Evolutionary conservation across 2,797 vertebrate species (phyloP), one percentile per base, ranked within the genome.

Genomic region (Gadopsis bispinosus): DNA sequence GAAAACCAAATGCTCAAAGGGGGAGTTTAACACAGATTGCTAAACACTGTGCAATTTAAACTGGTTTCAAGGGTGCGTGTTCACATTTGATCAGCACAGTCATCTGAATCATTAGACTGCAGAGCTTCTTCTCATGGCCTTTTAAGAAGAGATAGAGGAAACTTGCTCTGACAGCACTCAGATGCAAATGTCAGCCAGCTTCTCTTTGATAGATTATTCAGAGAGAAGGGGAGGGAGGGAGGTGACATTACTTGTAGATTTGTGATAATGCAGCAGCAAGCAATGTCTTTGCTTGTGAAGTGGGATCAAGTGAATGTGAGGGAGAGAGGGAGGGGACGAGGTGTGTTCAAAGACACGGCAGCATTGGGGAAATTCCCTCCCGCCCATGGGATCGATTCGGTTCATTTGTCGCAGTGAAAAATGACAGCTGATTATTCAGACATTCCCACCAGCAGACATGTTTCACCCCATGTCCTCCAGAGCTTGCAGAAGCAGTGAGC

Each of bases 401-500:
- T 92, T 93, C 91, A 92, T 94, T 93, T 91, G 87, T 81, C 83
- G 67, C 87, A 84, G 91, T 66, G 77, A 92, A 89, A 90, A 91
- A 91, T 89, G 90, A 94, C 93, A 93, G 93, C 91, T 94, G 92
- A 89, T 94, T 93, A 94, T 93, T 94, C 95, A 88, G 90, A 81
- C 89, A 88, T 93, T 93, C 89, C 86, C 56, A 47, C 75, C 69
- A 68, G 79, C 75, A 88, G 59, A 48, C 91, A 87, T 65, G 86
- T 90, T 88, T 92, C 84, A 83, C 69, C 91, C 88, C 82, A 89
- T 26, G 54, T 45, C 13, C 65, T 20, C 73, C 72, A 41, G 48
- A 39, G 8, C 88, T 67, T 0, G 0, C 51, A 70, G 70, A 65
- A 35, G 80, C 56, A 64, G 43, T 6, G n/a, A 65, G 77, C 5